Conservation (phyloP, 2,113 vertebrate species). For the Prionailurus bengalensis region DNA sequence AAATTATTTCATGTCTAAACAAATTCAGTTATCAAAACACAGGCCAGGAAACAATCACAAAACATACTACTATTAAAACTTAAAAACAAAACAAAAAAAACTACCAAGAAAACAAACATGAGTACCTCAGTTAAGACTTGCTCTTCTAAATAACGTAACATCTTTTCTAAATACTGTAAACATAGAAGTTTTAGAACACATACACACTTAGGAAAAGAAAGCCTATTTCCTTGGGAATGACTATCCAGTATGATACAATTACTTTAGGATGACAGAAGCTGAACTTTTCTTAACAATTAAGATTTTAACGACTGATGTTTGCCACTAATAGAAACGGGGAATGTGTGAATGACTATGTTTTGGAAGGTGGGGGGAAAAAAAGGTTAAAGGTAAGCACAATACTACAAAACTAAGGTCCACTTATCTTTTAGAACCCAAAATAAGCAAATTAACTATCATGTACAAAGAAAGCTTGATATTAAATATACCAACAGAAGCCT, state of each 20-base stretch:
- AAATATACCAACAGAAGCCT: constrained; percentile 72
- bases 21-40: constrained; percentile 57
- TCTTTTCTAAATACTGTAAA: constrained; percentile 81
- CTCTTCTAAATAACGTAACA: constrained; percentile 77
- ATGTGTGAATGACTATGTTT: constrained; percentile 42
- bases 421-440: constrained; percentile 67
- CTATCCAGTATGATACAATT: constrained; percentile 52
- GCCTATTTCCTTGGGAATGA: constrained; percentile 76
- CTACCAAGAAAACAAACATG: constrained; percentile 73
- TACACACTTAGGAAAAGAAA: constrained; percentile 80
- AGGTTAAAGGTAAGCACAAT: constrained; percentile 38
- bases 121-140: constrained; percentile 78
- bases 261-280: constrained; percentile 68
- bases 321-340: constrained; percentile 54
- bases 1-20: constrained; percentile 62
- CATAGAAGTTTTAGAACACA: constrained; percentile 83
- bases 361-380: not conserved
- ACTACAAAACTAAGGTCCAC: constrained; percentile 50
- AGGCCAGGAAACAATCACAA: constrained; percentile 83
- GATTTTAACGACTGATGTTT: constrained; percentile 65
- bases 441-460: constrained; percentile 52
- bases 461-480: constrained; percentile 67
- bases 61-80: constrained; percentile 86
- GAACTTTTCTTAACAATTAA: constrained; percentile 72
- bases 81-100: constrained; percentile 76